A percentile compares a stretch with the other conserved stretches of the same genome.
Evolutionary conservation across 2,888 invertebrate species (phyloP).

Genomic region (Augiades crinisus): DNA sequence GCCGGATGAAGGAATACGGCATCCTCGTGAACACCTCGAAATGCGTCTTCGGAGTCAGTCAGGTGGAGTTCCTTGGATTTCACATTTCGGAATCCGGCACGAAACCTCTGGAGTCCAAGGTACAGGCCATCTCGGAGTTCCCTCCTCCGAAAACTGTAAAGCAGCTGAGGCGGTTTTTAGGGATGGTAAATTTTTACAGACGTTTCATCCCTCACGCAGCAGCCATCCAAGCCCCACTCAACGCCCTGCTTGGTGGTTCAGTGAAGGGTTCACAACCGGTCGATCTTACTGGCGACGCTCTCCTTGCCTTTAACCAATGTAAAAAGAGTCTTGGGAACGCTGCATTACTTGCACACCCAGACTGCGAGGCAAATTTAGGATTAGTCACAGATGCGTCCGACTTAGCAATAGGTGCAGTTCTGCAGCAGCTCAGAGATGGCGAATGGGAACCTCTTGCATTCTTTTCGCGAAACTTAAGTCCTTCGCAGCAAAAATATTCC

Average conservation of each 20-base stretch:
- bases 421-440: conserved; percentile 42
- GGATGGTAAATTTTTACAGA: too few relatives aligned
- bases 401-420: conserved; percentile 42
- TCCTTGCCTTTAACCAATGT: neutral
- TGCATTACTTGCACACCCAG: neutral
- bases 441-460: conserved; percentile 48
- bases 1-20: neutral
- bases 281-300: neutral
- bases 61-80: too few relatives aligned
- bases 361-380: conserved; percentile 41
- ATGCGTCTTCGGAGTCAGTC: neutral
- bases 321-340: neutral
- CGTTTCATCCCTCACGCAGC: too few relatives aligned
- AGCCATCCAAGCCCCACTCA: neutral
- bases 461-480: conserved; percentile 44
- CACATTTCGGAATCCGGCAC: too few relatives aligned
- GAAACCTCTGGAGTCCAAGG: too few relatives aligned
- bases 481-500: conserved; percentile 43
- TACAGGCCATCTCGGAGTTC: too few relatives aligned
- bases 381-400: conserved; percentile 45
- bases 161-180: too few relatives aligned
- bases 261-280: conserved; percentile 29
- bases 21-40: neutral
- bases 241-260: neutral
- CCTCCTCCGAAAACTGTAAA: too few relatives aligned